Conservation (phyloP, 2,113 vertebrate genomes). For the Clarias gariepinus region DNA sequence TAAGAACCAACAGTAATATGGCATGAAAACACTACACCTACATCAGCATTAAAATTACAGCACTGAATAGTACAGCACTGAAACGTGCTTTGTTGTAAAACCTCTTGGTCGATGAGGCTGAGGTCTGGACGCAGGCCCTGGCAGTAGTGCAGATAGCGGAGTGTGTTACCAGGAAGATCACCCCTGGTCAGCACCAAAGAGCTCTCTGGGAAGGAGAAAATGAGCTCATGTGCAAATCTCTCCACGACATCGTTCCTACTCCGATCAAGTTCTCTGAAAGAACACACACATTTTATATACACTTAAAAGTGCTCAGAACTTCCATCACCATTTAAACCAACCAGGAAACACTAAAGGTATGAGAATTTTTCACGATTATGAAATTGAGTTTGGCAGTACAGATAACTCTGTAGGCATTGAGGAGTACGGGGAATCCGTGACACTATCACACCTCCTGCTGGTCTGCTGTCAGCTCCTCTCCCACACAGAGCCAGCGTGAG, state of each 20-base stretch:
- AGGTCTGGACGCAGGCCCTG: conserved; percentile 84
- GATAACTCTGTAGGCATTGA: conserved; percentile 23
- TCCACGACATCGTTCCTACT: conserved; percentile 84
- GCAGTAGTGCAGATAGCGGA: conserved; percentile 93
- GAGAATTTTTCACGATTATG: background rate
- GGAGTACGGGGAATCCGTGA: conserved; percentile 15
- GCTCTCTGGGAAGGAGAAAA: conserved; percentile 79
- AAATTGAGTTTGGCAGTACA: background rate
- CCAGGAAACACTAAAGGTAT: background rate
- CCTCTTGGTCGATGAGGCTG: conserved; percentile 94
- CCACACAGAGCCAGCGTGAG: conserved; percentile 12
- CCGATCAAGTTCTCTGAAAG: conserved; percentile 83
- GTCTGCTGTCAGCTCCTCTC: conserved; percentile 43
- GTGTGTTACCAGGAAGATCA: conserved; percentile 91
- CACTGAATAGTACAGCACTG: background rate
- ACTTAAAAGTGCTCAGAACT: conserved; percentile 34
- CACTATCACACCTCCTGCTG: conserved; percentile 42
- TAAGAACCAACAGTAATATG: conserved; percentile 53
- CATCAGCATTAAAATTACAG: background rate
- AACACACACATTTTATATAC: conserved; percentile 31
- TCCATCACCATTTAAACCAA: background rate
- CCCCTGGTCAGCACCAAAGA: conserved; percentile 90
- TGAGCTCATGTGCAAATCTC: conserved; percentile 86
- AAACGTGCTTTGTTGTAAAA: conserved; percentile 59
- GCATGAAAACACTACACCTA: background rate